These are phyloP conservation scores for Limosa lapponica DNA, from an alignment of 2,797 vertebrate species.

Conservation along the genomic window DNA sequence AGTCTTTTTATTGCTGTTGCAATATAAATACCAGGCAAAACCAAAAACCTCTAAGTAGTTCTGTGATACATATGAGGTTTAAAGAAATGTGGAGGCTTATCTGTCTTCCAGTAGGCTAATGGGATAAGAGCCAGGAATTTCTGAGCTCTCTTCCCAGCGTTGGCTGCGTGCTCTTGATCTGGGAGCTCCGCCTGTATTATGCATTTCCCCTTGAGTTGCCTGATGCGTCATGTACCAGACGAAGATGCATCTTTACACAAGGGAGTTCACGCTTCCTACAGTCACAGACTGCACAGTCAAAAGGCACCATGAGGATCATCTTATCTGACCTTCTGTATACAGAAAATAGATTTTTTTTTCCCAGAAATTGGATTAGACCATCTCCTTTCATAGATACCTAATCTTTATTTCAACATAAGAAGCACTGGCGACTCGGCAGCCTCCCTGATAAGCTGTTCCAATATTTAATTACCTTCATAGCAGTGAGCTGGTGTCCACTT, in stretches of 20 bases:
- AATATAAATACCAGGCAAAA: background rate
- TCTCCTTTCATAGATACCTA: slow-evolving; percentile 21
- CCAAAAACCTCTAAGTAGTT: background rate
- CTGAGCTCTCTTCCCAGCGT: background rate
- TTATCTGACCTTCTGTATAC: slow-evolving; percentile 21
- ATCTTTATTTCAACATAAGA: slow-evolving; percentile 41
- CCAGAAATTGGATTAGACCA: slow-evolving; percentile 21
- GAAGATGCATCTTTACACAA: background rate
- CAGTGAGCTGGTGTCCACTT: slow-evolving; percentile 31
- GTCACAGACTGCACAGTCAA: background rate
- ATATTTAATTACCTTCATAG: slow-evolving; percentile 42
- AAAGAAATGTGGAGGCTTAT: background rate
- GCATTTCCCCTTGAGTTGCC: background rate
- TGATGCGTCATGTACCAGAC: background rate
- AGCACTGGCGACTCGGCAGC: background rate
- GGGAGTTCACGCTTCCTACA: slow-evolving; percentile 24
- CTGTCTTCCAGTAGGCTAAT: slow-evolving; percentile 20
- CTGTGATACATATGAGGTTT: background rate
- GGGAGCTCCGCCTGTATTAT: background rate
- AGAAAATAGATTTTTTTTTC: slow-evolving; percentile 4
- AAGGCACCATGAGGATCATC: background rate
- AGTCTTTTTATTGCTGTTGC: background rate
- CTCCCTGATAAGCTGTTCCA: slow-evolving; percentile 41
- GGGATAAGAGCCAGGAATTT: slow-evolving; percentile 48
- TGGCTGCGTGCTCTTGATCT: background rate